phyloP scores from a whole-genome alignment of 2,797 vertebrate genomes.

The Molothrus aeneus region DNA sequence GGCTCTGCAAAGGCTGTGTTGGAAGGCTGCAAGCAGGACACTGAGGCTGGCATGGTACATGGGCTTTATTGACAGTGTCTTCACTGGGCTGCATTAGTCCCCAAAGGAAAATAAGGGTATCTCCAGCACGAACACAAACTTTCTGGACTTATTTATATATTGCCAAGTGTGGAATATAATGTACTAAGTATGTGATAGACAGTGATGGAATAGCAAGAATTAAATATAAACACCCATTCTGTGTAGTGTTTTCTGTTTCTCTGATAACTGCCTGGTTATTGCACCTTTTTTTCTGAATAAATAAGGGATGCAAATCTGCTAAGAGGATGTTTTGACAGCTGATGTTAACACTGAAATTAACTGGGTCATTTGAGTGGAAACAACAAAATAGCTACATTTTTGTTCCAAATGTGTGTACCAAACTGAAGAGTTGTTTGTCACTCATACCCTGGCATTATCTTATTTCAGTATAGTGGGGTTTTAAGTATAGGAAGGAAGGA shows the following conservation, averaged over 20 bases:
- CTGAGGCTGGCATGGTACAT: accelerated
- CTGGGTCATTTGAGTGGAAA: constrained; percentile 34
- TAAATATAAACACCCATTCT: neutral
- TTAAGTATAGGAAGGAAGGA: neutral
- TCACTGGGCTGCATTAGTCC: neutral
- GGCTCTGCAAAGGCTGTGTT: accelerated
- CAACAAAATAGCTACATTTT: constrained; percentile 7
- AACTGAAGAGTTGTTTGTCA: neutral
- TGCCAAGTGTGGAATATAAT: neutral
- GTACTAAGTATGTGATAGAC: neutral
- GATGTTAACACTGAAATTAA: constrained; percentile 41
- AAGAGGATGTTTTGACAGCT: constrained; percentile 53
- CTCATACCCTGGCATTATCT: neutral
- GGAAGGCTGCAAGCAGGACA: neutral
- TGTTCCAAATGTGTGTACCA: neutral
- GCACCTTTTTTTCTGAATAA: constrained; percentile 17
- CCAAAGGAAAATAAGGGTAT: neutral
- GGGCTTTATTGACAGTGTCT: neutral
- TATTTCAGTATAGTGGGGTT: neutral
- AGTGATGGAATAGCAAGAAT: neutral
- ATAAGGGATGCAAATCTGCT: constrained; percentile 17
- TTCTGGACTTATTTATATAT: neutral
- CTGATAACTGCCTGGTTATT: neutral
- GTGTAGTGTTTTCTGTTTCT: neutral
- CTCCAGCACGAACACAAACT: neutral